phyloP scores from a whole-genome alignment of 2,113 vertebrate genomes.

The Syngnathoides biaculeatus region DNA sequence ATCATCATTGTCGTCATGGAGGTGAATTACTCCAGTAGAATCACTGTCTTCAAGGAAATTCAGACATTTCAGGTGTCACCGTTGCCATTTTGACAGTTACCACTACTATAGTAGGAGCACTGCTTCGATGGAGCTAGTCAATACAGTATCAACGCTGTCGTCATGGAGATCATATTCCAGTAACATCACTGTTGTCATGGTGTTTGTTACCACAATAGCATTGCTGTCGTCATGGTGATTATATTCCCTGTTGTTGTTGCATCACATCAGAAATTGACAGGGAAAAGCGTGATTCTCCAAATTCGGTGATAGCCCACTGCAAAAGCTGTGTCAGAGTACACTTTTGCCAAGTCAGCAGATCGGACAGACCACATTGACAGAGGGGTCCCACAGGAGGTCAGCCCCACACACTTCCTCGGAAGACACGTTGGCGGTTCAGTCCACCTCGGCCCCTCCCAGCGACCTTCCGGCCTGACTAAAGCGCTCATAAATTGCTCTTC shows the following conservation, averaged over 20 bases:
- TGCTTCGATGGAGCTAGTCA: neutral
- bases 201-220: neutral
- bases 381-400: neutral
- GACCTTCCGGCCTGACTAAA: slow-evolving; percentile 37
- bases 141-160: neutral
- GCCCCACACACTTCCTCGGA: neutral
- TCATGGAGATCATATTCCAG: neutral
- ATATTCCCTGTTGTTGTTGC: neutral
- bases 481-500: slow-evolving; percentile 13
- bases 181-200: neutral
- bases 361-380: neutral
- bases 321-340: neutral
- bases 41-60: neutral
- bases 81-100: neutral
- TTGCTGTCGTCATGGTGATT: neutral
- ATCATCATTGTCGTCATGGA: neutral
- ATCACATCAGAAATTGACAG: neutral
- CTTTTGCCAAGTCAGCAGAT: neutral
- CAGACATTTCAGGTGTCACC: too few species aligned
- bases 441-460: neutral
- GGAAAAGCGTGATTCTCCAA: neutral
- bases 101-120: neutral
- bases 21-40: neutral
- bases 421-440: neutral
- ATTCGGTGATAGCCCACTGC: neutral